Conservation (phyloP, 2,888 invertebrate species). For the Platycheirus albimanus region DNA sequence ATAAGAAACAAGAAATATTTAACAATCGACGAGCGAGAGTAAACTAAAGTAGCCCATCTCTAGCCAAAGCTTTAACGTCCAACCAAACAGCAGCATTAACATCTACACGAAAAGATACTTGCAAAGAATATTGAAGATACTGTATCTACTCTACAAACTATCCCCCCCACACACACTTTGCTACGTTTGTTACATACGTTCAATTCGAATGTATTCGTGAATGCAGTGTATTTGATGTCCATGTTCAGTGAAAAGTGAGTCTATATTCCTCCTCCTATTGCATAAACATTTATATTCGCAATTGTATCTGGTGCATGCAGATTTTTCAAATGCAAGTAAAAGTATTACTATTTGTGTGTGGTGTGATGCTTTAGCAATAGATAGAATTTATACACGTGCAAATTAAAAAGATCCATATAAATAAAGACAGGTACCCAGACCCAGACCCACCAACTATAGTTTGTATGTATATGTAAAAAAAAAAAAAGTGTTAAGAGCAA, state of each 20-base stretch:
- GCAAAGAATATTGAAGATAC: slow-evolving; percentile 38
- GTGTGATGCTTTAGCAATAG: slow-evolving; percentile 18
- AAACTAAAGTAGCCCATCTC: slow-evolving; percentile 62
- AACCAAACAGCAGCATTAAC: slow-evolving; percentile 15
- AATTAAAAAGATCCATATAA: slow-evolving; percentile 31
- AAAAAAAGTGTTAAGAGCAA: slow-evolving; percentile 34
- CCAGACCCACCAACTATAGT: not conserved
- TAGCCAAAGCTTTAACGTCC: slow-evolving; percentile 32
- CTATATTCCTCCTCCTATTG: slow-evolving; percentile 50
- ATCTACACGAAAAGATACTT: slow-evolving; percentile 27
- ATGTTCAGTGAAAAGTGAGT: slow-evolving; percentile 69
- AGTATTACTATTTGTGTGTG: slow-evolving; percentile 37
- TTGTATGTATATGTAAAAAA: slow-evolving; percentile 4
- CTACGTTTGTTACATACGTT: slow-evolving; percentile 9
- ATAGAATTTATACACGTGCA: slow-evolving; percentile 52
- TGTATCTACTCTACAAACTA: not conserved
- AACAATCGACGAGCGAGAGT: slow-evolving; percentile 62
- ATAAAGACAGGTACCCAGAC: not conserved
- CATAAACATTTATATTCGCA: slow-evolving; percentile 57
- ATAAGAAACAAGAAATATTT: slow-evolving; percentile 17
- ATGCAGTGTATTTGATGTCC: slow-evolving; percentile 37
- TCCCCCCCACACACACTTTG: not conserved
- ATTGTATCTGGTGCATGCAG: slow-evolving; percentile 70
- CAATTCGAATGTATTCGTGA: slow-evolving; percentile 22
- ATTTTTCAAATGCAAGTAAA: slow-evolving; percentile 68